Evolutionary conservation across 1,140 invertebrate species (phyloP).

Genomic region (Ceratina calcarata): DNA sequence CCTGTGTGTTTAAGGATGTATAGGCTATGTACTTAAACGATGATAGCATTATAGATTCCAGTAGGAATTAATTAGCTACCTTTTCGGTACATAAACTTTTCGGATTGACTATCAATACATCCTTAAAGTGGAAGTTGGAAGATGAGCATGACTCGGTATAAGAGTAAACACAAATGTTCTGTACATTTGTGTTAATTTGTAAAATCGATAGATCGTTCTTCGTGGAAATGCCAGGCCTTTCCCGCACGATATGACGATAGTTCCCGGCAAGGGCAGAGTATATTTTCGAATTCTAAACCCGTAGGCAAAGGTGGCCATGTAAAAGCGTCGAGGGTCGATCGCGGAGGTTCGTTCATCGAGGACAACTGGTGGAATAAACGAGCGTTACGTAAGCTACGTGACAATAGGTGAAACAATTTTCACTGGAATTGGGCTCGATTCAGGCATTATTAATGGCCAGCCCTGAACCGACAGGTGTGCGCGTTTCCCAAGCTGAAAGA

Average conservation of each 20-base stretch:
- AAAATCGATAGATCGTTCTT: too few species aligned
- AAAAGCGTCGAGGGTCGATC: slow-evolving; percentile 39
- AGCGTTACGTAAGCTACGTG: slow-evolving; percentile 35
- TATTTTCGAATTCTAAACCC: slow-evolving; percentile 42
- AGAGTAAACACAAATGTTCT: too few species aligned
- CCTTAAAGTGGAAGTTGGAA: too few species aligned
- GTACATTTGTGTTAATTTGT: not conserved
- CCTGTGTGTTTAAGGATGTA: too few species aligned
- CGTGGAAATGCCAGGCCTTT: not conserved
- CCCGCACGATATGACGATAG: not conserved
- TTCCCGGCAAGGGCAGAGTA: slow-evolving; percentile 19
- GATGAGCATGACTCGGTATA: too few species aligned
- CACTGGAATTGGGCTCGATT: not conserved
- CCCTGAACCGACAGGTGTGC: too few species aligned
- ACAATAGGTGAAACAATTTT: slow-evolving; percentile 37
- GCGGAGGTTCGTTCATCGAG: slow-evolving; percentile 34
- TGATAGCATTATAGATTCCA: too few species aligned
- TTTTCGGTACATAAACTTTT: too few species aligned
- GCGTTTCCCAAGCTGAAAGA: not conserved
- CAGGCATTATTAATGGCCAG: slow-evolving; percentile 5
- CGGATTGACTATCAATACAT: too few species aligned
- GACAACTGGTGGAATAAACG: slow-evolving; percentile 27
- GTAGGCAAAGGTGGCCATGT: slow-evolving; percentile 42
- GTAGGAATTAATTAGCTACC: too few species aligned
- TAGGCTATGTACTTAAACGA: too few species aligned